A percentile compares a stretch with the other conserved stretches of the same genome.
These are phyloP conservation scores for Lota lota DNA, from an alignment of 2,113 vertebrate genomes.

Conservation along the genomic window DNA sequence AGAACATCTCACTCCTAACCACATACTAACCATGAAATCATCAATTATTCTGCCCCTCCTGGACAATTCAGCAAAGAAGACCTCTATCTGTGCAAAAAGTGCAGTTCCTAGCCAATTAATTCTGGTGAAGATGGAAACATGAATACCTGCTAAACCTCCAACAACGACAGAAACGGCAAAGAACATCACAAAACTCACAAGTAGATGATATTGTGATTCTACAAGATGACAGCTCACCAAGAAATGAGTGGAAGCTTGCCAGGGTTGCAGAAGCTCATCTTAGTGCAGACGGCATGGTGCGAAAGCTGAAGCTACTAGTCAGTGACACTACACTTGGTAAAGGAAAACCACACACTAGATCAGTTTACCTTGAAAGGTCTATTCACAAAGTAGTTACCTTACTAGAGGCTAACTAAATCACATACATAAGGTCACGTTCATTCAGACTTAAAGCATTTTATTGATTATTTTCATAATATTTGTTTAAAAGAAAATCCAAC, in stretches of 20 bases:
- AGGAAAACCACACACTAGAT: too few relatives aligned
- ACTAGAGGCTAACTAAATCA: too few relatives aligned
- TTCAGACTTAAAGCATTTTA: too few relatives aligned
- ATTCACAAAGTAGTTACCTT: too few relatives aligned
- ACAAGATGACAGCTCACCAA: conserved; percentile 27
- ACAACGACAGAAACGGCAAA: conserved; percentile 25
- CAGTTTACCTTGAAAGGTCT: too few relatives aligned
- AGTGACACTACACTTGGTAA: conserved; percentile 5
- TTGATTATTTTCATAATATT: too few relatives aligned
- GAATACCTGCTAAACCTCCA: conserved; percentile 26
- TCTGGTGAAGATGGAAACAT: conserved; percentile 24
- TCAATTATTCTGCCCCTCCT: background rate
- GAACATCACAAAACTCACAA: conserved; percentile 19
- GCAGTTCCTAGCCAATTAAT: too few relatives aligned
- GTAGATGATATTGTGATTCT: conserved; percentile 33
- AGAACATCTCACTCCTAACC: conserved; percentile 1
- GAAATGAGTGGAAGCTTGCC: conserved; percentile 23
- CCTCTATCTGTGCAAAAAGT: too few relatives aligned
- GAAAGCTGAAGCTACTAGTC: conserved; percentile 10
- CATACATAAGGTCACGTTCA: too few relatives aligned
- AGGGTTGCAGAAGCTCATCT: conserved; percentile 7
- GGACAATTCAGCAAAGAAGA: background rate
- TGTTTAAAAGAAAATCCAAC: too few relatives aligned
- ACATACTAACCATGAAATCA: conserved; percentile 2
- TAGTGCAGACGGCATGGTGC: background rate